Percentiles rank a stretch among this genome's conserved stretches.
Evolutionary conservation across 2,113 vertebrate species (phyloP).

Genomic region (Hemiscyllium ocellatum): DNA sequence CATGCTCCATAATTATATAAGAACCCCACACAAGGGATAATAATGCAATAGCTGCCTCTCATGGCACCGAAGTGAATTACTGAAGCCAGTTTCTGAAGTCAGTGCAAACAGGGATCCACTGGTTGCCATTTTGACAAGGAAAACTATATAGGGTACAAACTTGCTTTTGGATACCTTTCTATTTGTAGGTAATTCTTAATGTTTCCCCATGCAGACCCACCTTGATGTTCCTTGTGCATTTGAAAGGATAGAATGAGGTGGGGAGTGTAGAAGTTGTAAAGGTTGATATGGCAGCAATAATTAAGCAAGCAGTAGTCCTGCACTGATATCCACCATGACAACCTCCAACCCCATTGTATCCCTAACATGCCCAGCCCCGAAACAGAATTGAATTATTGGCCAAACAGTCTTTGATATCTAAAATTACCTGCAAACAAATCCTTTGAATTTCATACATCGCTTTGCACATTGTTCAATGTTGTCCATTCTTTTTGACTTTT

Average conservation of each 20-base stretch:
- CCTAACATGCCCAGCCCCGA: background rate
- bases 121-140: background rate
- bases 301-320: background rate
- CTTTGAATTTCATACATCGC: slow-evolving; percentile 77
- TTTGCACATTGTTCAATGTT: slow-evolving; percentile 75
- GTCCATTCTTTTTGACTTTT: slow-evolving; percentile 72
- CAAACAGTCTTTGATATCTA: slow-evolving; percentile 26
- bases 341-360: background rate
- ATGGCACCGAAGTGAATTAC: background rate
- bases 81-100: background rate
- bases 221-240: background rate
- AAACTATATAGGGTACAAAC: background rate
- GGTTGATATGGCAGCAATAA: background rate
- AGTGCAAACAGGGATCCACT: background rate
- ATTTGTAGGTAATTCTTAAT: background rate
- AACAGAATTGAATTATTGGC: background rate
- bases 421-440: slow-evolving; percentile 89
- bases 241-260: background rate
- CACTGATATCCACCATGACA: background rate
- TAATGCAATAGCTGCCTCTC: background rate
- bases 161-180: background rate
- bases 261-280: background rate
- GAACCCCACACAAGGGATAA: background rate
- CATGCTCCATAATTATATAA: background rate
- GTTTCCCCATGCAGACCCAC: background rate